A percentile compares a stretch with the other conserved stretches of the same genome.
Conservation (phyloP, 1,140 invertebrate genomes). For the Psix sp. region DNA sequence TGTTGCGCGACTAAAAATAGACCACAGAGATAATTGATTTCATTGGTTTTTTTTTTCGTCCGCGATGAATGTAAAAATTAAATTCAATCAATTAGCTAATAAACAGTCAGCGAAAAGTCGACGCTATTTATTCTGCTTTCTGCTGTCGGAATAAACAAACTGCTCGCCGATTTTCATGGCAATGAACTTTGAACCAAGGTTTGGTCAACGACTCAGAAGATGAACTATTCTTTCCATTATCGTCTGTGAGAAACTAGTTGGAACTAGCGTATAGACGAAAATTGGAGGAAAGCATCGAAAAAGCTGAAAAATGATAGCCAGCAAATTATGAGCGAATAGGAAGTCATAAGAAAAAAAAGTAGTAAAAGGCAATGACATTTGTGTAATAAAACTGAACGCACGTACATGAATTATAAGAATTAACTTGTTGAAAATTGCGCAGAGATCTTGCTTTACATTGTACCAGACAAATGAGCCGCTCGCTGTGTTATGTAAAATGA, state of each 20-base stretch:
- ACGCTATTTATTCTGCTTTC: too few species aligned
- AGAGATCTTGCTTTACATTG: conserved; percentile 1
- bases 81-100: neutral
- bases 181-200: conserved; percentile 45
- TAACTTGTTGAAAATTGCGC: neutral
- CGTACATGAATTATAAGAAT: neutral
- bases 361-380: too few species aligned
- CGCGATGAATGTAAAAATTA: neutral
- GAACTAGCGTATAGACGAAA: too few species aligned
- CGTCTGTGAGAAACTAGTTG: conserved; percentile 30
- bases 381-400: neutral
- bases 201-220: conserved; percentile 39
- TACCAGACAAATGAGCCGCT: conserved; percentile 14
- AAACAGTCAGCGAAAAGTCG: too few species aligned
- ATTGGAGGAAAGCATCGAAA: conserved; percentile 40
- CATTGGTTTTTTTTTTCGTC: too few species aligned
- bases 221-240: conserved; percentile 49
- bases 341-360: too few species aligned
- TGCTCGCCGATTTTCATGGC: conserved; percentile 30
- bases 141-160: conserved; percentile 34
- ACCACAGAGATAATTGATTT: neutral
- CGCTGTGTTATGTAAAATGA: conserved; percentile 25
- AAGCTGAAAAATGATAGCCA: conserved; percentile 13
- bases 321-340: conserved; percentile 1
- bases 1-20: conserved; percentile 3